Conservation (phyloP, 2,888 invertebrate genomes). For the Petrophora chlorosata region DNA sequence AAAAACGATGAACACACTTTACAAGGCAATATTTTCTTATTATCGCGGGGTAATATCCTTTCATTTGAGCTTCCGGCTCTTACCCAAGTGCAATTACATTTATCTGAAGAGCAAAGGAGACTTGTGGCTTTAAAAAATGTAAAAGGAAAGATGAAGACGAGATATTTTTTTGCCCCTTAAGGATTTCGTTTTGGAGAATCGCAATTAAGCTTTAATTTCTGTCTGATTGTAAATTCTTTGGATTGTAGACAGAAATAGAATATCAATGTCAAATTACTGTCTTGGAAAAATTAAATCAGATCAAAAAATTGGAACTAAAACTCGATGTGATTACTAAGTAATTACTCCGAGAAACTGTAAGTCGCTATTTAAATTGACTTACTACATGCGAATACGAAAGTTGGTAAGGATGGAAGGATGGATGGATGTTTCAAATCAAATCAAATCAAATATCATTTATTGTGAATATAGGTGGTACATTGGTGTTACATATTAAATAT, state of each 20-base stretch:
- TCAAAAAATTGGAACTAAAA: no score
- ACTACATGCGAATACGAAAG: no score
- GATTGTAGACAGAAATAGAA: background rate
- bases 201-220: slow-evolving; percentile 19
- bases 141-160: slow-evolving; percentile 19
- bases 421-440: no score
- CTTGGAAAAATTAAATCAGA: no score
- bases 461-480: no score
- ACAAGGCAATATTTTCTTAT: slow-evolving; percentile 30
- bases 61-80: slow-evolving; percentile 32
- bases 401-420: no score
- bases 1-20: slow-evolving; percentile 27
- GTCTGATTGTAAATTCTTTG: slow-evolving; percentile 2
- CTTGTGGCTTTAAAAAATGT: slow-evolving; percentile 23
- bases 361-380: no score
- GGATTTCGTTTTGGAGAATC: slow-evolving; percentile 19
- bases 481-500: no score
- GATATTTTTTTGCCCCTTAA: slow-evolving; percentile 19
- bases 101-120: slow-evolving; percentile 29
- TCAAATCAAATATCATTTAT: no score
- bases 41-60: slow-evolving; percentile 31
- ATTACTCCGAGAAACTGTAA: no score
- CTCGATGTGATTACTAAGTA: no score
- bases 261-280: no score
- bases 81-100: slow-evolving; percentile 33